Percentiles rank a stretch among this genome's conserved stretches.
phyloP scores from a whole-genome alignment of 92 coral and sea anemone species.

The Heliopora coerulea region DNA sequence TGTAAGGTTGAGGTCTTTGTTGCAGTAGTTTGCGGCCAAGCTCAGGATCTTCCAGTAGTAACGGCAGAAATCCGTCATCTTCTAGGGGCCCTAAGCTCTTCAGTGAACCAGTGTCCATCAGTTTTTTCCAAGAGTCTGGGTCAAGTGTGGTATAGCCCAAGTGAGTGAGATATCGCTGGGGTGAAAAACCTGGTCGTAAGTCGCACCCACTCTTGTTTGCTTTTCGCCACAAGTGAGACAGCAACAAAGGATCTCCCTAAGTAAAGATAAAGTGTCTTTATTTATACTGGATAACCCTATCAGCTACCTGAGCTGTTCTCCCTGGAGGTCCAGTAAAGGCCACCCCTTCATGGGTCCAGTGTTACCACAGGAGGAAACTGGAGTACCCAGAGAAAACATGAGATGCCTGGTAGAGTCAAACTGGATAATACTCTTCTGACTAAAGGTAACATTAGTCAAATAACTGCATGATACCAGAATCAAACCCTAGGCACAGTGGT shows the following conservation, averaged over 20 bases:
- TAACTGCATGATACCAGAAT: no score
- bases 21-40: slow-evolving; percentile 49
- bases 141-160: slow-evolving; percentile 74
- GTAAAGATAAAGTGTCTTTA: no score
- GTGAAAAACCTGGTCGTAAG: slow-evolving; percentile 95
- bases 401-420: no score
- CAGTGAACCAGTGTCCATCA: slow-evolving; percentile 71
- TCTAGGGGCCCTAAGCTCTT: slow-evolving; percentile 60
- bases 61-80: slow-evolving; percentile 56
- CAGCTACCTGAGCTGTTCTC: no score
- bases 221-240: slow-evolving; percentile 73
- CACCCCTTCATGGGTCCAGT: no score
- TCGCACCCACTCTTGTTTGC: slow-evolving; percentile 71
- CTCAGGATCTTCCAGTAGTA: slow-evolving; percentile 52
- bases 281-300: no score
- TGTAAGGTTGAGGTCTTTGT: slow-evolving; percentile 89
- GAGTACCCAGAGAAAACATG: no score
- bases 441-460: no score
- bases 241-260: slow-evolving; percentile 94
- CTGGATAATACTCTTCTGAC: no score
- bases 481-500: no score
- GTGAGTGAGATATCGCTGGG: slow-evolving; percentile 85
- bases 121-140: slow-evolving; percentile 79
- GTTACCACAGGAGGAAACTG: no score
- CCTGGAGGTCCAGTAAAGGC: no score